Evolutionary conservation across 2,888 invertebrate genomes (phyloP).

Genomic region (Melieria crassipennis): DNA sequence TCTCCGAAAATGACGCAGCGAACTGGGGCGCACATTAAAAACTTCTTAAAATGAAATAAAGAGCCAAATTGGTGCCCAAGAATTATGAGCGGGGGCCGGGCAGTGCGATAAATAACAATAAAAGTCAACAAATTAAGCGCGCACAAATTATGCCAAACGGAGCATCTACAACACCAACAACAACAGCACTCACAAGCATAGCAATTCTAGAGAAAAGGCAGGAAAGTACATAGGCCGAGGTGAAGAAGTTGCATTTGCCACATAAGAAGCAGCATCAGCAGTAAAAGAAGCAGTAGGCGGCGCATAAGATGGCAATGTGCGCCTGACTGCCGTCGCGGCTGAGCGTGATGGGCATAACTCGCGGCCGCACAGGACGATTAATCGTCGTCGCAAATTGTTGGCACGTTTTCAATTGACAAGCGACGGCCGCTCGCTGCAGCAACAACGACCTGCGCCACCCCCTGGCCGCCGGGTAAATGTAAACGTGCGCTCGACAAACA

Average conservation of each 20-base stretch:
- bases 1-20: background rate
- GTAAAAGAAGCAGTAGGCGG: constrained; percentile 17
- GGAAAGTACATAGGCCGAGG: constrained; percentile 13
- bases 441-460: background rate
- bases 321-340: background rate
- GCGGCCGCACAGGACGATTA: constrained; percentile 50
- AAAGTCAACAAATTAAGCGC: constrained; percentile 46
- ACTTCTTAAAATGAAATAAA: constrained; percentile 27
- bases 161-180: constrained; percentile 16
- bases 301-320: constrained; percentile 12
- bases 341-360: background rate
- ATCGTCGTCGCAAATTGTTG: constrained; percentile 65
- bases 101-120: constrained; percentile 43
- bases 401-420: constrained; percentile 65
- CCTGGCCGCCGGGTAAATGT: too few relatives aligned
- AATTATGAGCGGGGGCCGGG: constrained; percentile 8
- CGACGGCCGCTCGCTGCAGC: constrained; percentile 13
- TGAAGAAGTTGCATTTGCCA: too few relatives aligned
- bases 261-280: background rate
- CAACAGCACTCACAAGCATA: constrained; percentile 10
- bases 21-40: constrained; percentile 21
- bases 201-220: background rate
- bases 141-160: constrained; percentile 34
- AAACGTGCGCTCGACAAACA: constrained; percentile 26
- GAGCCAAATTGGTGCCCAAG: constrained; percentile 5